Base-by-base conservation (phyloP, 2,888 invertebrate species). In the Galeopsomyia nigrocyanea region DNA sequence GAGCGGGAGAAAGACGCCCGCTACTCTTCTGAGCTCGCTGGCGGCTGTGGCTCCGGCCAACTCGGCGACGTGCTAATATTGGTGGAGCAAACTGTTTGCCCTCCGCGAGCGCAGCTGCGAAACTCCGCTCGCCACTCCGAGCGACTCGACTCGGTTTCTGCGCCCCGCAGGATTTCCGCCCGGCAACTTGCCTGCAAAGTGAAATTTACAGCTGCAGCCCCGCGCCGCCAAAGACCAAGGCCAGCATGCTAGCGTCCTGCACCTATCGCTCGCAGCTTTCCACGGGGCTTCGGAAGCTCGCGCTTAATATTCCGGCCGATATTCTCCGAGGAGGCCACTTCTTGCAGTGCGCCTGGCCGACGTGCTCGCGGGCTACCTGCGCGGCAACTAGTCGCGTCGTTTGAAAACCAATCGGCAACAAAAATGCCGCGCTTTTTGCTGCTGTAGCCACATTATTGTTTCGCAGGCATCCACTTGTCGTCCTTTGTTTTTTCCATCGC, bases 201-300 rank as follows among this genome's bases (percentile, higher is more conserved):
- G 83, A 84, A 84, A 84, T 83, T 83, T 82, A 81, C 83, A 82
- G 78, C n/a, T n/a, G 75, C 78, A 77, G 79, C 78, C 80, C 80
- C 73, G 72, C 62, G 76, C 61, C 67, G 69, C 70, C 64, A 69
- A 73, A 73, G 75, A 75, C 73, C 68, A 64, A 68, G 68, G 69
- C 69, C 71, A n/a, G n/a, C n/a, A n/a, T n/a, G n/a, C n/a, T n/a
- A 31, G 31, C 31, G 31, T 31, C 31, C 31, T 5, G 3, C 31
- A 5, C 31, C 7, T 31, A 31, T 7, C 7, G 31, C 31, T 31
- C 31, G 3, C 31, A 39, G 26, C 19, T 49, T n/a, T 31, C 21
- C 14, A 19, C 50, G 47, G 50, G 62, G 58, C 68, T 73, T 64
- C 47, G 77, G 78, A n/a, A n/a, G n/a, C n/a, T n/a, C 79, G 81